Evolutionary conservation across 2,797 vertebrate species (phyloP).

Genomic region (Dicrostonyx torquatus): DNA sequence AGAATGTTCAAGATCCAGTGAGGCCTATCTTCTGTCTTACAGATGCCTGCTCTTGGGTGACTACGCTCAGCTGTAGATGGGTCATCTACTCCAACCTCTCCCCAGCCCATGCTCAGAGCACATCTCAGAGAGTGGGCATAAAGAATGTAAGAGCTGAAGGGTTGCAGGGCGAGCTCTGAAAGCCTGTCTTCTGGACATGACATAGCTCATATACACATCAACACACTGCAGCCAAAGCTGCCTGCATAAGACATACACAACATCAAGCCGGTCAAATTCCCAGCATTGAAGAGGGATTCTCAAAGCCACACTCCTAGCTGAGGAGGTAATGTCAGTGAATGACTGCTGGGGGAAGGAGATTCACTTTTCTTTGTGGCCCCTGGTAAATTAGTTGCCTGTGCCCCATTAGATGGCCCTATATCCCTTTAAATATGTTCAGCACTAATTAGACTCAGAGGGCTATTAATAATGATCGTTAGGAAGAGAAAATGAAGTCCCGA

Average conservation of each 20-base stretch:
- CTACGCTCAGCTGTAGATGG: background rate
- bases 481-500: background rate
- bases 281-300: background rate
- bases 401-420: background rate
- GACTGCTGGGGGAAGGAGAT: background rate
- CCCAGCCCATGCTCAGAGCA: background rate
- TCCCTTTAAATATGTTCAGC: background rate
- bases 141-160: background rate
- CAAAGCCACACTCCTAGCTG: background rate
- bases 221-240: no score
- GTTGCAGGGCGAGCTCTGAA: background rate
- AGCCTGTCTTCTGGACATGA: background rate
- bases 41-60: background rate
- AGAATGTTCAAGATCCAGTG: background rate
- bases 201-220: no score
- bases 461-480: background rate
- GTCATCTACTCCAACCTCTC: no score
- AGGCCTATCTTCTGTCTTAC: background rate
- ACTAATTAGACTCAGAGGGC: background rate
- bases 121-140: background rate
- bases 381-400: no score
- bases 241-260: background rate
- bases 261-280: background rate
- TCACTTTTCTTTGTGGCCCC: background rate
- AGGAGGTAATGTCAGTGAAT: background rate